phyloP scores from a whole-genome alignment of 2,797 vertebrate genomes.

The Mustela erminea region DNA sequence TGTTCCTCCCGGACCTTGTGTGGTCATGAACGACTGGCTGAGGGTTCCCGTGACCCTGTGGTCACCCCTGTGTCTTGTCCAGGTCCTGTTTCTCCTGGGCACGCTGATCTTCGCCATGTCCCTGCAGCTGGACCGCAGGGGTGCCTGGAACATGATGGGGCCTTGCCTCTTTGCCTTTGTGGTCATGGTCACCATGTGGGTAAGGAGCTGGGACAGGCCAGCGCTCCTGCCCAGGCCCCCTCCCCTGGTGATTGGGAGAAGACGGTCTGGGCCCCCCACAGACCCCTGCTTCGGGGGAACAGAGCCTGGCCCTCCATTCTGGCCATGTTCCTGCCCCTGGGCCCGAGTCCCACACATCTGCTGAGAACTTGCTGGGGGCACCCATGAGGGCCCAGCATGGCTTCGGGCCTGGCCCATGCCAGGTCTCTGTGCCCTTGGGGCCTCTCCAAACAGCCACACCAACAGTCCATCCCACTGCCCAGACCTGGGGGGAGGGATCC shows the following conservation, averaged over 20 bases:
- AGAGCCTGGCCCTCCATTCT: neutral
- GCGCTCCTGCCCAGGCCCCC: neutral
- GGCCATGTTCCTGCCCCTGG: neutral
- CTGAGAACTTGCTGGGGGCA: neutral
- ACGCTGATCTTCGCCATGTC: slow-evolving; percentile 96
- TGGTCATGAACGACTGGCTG: neutral
- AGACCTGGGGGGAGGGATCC: neutral
- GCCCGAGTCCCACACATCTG: neutral
- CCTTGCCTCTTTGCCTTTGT: slow-evolving; percentile 92
- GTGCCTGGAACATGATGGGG: slow-evolving; percentile 97
- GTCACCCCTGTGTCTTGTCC: neutral
- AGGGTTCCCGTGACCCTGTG: neutral
- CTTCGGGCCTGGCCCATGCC: neutral
- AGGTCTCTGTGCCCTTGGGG: neutral
- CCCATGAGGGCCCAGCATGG: neutral
- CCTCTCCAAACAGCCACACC: neutral
- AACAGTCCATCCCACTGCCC: neutral
- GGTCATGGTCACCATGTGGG: slow-evolving; percentile 89
- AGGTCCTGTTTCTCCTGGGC: slow-evolving; percentile 94
- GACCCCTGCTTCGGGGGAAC: neutral
- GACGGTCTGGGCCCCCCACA: neutral
- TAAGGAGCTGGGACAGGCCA: slow-evolving; percentile 78
- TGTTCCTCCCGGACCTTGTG: neutral
- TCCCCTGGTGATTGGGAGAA: neutral
- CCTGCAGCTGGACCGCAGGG: slow-evolving; percentile 96